A percentile compares a stretch with the other conserved stretches of the same genome.
Evolutionary conservation across 2,888 invertebrate genomes (phyloP).

Genomic region (Drosophila pseudotalamancana): DNA sequence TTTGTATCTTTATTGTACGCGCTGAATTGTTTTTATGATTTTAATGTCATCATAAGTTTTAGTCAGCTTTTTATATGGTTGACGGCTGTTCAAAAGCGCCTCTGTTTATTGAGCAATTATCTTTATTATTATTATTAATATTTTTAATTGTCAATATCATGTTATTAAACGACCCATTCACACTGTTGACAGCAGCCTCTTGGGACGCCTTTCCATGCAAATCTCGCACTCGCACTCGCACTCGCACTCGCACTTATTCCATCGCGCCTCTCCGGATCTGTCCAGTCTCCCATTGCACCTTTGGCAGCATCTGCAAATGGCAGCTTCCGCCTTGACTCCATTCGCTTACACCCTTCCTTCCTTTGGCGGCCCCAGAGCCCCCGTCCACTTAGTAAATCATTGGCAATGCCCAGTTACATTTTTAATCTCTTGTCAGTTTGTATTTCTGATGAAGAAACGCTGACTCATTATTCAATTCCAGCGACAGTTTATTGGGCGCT

Average conservation of each 20-base stretch:
- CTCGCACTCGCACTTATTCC: not conserved
- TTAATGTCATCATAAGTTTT: slow-evolving; percentile 83
- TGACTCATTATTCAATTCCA: slow-evolving; percentile 49
- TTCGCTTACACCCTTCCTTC: slow-evolving; percentile 56
- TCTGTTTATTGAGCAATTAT: slow-evolving; percentile 82
- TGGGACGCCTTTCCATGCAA: slow-evolving; percentile 22
- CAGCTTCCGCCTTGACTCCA: slow-evolving; percentile 17
- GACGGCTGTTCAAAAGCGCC: slow-evolving; percentile 62
- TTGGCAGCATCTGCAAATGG: slow-evolving; percentile 53
- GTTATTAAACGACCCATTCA: slow-evolving; percentile 57
- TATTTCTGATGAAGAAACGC: slow-evolving; percentile 20
- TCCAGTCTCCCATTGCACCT: too few relatives aligned
- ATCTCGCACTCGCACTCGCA: not conserved
- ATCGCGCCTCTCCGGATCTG: not conserved
- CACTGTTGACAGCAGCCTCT: slow-evolving; percentile 40
- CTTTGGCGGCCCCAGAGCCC: too few relatives aligned
- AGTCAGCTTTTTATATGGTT: slow-evolving; percentile 49
- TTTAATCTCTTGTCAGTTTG: slow-evolving; percentile 31
- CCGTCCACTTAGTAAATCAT: slow-evolving; percentile 21
- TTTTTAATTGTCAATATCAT: slow-evolving; percentile 78
- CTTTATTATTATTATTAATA: slow-evolving; percentile 74
- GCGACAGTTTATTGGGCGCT: slow-evolving; percentile 52
- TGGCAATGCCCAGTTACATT: slow-evolving; percentile 17
- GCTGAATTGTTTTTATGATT: slow-evolving; percentile 83
- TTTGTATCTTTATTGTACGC: slow-evolving; percentile 78